Percentiles rank a stretch among this genome's conserved stretches.
These are phyloP conservation scores for Zoanthus sansibaricus DNA, from an alignment of 92 coral and sea anemone genomes.

Conservation along the genomic window DNA sequence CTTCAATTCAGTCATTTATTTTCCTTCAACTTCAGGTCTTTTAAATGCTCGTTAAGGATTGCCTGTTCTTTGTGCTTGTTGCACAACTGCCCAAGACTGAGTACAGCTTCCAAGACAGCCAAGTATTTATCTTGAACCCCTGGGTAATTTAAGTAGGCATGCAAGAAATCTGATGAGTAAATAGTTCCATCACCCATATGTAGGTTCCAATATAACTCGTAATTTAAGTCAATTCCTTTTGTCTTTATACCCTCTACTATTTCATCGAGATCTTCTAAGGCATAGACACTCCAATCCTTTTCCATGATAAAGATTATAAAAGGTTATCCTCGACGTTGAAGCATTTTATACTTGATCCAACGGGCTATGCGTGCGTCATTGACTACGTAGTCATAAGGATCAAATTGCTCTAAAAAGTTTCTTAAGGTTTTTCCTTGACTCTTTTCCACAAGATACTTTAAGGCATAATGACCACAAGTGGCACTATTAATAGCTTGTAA, in stretches of 20 bases:
- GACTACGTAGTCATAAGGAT: neutral
- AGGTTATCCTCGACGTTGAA: neutral
- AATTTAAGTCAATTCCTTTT: too few species aligned
- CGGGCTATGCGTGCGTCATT: neutral
- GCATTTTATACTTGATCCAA: neutral
- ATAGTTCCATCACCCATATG: too few species aligned
- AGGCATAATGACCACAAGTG: slow-evolving; percentile 3
- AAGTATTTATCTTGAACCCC: neutral
- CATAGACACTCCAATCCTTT: too few species aligned
- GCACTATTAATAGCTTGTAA: slow-evolving; percentile 21
- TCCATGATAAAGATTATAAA: too few species aligned
- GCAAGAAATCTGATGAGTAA: too few species aligned
- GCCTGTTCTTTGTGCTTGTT: too few species aligned
- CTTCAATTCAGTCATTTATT: too few species aligned
- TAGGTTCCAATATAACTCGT: too few species aligned
- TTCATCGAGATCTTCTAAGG: neutral
- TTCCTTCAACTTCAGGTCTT: too few species aligned
- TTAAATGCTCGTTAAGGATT: too few species aligned
- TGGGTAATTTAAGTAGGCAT: neutral
- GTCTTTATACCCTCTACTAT: too few species aligned
- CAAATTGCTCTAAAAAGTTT: neutral
- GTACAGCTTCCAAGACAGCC: neutral
- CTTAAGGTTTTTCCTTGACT: neutral
- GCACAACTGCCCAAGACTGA: neutral
- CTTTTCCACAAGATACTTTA: neutral